phyloP scores from a whole-genome alignment of 2,113 vertebrate genomes.

The Herpetotheres cachinnans region DNA sequence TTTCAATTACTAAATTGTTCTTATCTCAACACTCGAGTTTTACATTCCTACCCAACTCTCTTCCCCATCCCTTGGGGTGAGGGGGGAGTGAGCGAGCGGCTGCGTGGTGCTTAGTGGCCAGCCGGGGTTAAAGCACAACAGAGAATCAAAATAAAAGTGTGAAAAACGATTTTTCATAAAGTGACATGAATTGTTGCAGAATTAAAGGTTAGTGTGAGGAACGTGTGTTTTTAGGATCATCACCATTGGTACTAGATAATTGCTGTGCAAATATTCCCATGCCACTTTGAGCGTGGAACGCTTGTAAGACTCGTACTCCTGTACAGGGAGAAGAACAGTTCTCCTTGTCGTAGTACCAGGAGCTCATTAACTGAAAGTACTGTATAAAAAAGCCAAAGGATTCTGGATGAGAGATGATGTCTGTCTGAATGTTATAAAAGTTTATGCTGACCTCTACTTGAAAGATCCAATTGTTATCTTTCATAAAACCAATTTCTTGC shows the following conservation, averaged over 20 bases:
- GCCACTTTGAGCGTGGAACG: neutral
- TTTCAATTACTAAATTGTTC: no score
- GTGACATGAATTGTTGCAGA: neutral
- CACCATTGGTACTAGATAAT: neutral
- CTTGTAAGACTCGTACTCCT: neutral
- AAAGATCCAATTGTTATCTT: neutral
- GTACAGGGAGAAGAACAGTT: neutral
- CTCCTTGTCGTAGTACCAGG: neutral
- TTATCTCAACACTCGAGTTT: no score
- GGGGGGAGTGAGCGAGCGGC: no score
- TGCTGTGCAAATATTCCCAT: neutral
- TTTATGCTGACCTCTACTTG: neutral
- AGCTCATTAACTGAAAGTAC: neutral
- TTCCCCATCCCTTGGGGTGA: no score
- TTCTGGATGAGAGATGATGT: no score
- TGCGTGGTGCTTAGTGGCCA: no score
- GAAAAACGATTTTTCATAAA: neutral
- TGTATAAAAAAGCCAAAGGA: neutral
- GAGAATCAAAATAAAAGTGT: neutral
- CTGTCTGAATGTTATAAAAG: neutral
- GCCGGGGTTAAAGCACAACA: no score
- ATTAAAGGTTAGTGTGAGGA: neutral
- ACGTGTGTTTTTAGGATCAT: neutral
- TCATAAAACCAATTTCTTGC: neutral
- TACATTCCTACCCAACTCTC: no score